Conservation (phyloP, 2,113 vertebrate genomes). For the Peromyscus maniculatus region DNA sequence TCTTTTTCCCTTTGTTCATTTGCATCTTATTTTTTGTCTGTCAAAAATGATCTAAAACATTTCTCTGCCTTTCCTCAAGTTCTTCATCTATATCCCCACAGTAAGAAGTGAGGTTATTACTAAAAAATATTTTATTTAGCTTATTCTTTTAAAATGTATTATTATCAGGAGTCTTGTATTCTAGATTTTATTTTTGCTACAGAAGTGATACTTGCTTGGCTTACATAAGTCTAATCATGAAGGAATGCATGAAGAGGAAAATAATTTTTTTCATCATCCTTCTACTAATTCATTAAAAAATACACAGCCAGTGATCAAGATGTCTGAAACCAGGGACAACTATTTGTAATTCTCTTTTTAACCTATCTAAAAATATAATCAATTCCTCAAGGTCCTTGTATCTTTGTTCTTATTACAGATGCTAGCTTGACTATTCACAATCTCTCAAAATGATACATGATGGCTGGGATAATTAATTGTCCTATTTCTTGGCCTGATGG, state of each 20-base stretch:
- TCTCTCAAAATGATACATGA: constrained; percentile 6
- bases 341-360: not conserved
- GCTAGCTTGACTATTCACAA: not conserved
- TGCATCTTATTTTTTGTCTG: not conserved
- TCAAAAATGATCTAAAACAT: constrained; percentile 1
- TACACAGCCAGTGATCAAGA: not conserved
- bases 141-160: constrained; percentile 24
- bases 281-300: not conserved
- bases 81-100: not conserved
- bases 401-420: not conserved
- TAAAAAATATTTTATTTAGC: not conserved
- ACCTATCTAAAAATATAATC: not conserved
- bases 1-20: not conserved
- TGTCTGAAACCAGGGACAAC: not conserved
- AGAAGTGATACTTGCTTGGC: not conserved
- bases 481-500: not conserved
- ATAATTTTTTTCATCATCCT: not conserved
- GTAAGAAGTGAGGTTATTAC: not conserved
- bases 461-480: not conserved
- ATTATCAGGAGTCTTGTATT: not conserved
- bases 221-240: constrained; percentile 1
- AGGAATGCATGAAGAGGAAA: not conserved
- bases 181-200: not conserved
- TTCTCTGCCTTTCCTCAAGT: not conserved
- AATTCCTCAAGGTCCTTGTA: not conserved